These are phyloP conservation scores for Arctia plantaginis DNA, from an alignment of 2,888 invertebrate genomes.

Conservation along the genomic window DNA sequence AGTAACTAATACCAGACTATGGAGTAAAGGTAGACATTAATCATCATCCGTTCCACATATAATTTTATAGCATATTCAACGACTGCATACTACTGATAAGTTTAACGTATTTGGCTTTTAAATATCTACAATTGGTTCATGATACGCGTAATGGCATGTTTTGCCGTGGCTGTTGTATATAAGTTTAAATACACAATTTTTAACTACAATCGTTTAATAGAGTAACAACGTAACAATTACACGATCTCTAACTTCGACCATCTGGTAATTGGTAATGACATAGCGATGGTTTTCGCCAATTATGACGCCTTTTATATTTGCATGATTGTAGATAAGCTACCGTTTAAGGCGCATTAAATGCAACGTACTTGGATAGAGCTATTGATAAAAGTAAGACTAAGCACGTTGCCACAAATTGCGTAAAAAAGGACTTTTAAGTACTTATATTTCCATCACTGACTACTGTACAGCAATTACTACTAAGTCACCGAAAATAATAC, in stretches of 20 bases:
- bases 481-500: not conserved
- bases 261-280: not conserved
- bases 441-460: not conserved
- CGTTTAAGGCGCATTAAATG: not conserved
- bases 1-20: not conserved
- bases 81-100: not conserved
- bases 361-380: not conserved
- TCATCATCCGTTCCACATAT: conserved; percentile 1
- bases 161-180: not conserved
- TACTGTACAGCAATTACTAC: not conserved
- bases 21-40: not conserved
- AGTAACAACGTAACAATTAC: not conserved
- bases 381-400: not conserved
- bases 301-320: not conserved
- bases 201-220: not conserved
- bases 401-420: not conserved
- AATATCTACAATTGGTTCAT: not conserved
- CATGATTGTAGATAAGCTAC: not conserved
- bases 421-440: not conserved
- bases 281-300: not conserved
- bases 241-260: not conserved
- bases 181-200: not conserved
- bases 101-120: not conserved
- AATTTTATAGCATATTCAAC: conserved; percentile 4
- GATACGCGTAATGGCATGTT: not conserved